phyloP scores from a whole-genome alignment of 2,888 invertebrate species.

The Drosophila gaucha region DNA sequence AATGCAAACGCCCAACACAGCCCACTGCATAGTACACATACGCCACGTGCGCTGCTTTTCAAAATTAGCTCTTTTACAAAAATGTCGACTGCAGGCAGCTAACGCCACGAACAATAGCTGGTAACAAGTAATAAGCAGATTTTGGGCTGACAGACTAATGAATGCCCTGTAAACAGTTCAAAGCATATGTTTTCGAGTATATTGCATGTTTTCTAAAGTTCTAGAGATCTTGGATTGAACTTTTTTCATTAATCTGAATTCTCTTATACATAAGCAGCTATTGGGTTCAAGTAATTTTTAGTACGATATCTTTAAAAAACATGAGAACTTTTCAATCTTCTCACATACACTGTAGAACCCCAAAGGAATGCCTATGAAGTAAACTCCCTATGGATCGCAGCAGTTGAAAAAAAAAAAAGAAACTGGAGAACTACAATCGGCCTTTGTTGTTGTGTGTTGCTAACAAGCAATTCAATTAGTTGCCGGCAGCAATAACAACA shows the following conservation, averaged over 20 bases:
- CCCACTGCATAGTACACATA: constrained; percentile 43
- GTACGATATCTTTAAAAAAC: too few relatives aligned
- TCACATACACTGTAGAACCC: too few relatives aligned
- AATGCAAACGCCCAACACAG: constrained; percentile 19
- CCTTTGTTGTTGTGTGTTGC: constrained; percentile 47
- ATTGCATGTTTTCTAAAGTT: too few relatives aligned
- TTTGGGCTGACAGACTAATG: neutral
- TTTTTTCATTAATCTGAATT: neutral
- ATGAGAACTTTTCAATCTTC: neutral
- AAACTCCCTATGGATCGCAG: neutral
- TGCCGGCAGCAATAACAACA: constrained; percentile 50
- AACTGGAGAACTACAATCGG: constrained; percentile 17
- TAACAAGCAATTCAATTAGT: constrained; percentile 56
- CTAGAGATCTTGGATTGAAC: too few relatives aligned
- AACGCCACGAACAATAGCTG: constrained; percentile 17
- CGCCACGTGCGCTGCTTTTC: constrained; percentile 50
- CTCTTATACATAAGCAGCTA: neutral
- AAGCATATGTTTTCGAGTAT: too few relatives aligned
- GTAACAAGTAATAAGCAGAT: constrained; percentile 23
- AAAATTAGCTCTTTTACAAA: constrained; percentile 34
- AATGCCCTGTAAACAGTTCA: constrained; percentile 18
- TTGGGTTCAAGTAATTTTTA: too few relatives aligned
- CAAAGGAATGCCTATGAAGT: neutral
- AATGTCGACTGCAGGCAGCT: constrained; percentile 42
- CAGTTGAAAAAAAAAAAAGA: neutral